phyloP scores from a whole-genome alignment of 2,888 invertebrate genomes.

The Erebia aethiops region DNA sequence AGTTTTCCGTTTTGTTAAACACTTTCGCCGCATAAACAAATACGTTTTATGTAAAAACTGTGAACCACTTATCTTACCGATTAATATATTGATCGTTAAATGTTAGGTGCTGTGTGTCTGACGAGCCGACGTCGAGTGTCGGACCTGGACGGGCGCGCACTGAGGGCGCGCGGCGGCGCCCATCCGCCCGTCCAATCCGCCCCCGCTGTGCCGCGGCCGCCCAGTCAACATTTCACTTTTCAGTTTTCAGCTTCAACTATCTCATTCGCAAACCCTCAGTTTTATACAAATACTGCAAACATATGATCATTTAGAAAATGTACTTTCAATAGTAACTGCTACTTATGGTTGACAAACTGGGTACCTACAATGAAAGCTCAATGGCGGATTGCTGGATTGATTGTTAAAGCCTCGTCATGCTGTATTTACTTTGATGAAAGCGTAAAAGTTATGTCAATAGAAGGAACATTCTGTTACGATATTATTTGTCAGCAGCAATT shows the following conservation, averaged over 20 bases:
- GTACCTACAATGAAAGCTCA: too few species aligned
- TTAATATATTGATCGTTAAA: constrained; percentile 75
- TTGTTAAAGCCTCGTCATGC: too few species aligned
- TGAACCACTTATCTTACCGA: constrained; percentile 76
- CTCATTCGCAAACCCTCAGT: constrained; percentile 31
- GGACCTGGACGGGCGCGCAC: constrained; percentile 81
- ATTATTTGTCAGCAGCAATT: too few species aligned
- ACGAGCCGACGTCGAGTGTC: constrained; percentile 84
- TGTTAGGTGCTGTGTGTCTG: constrained; percentile 72
- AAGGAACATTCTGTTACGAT: too few species aligned
- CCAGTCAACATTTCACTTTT: constrained; percentile 63
- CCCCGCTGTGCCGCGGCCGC: constrained; percentile 49
- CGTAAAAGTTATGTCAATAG: too few species aligned
- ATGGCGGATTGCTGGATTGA: too few species aligned
- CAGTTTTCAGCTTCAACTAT: constrained; percentile 33
- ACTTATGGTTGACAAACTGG: too few species aligned
- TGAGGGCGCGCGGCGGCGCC: constrained; percentile 56
- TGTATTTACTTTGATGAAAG: too few species aligned
- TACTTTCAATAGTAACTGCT: too few species aligned
- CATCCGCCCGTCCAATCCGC: constrained; percentile 49
- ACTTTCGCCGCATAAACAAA: constrained; percentile 57
- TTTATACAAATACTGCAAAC: constrained; percentile 23
- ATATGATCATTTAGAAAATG: background rate
- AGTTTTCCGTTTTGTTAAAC: constrained; percentile 44
- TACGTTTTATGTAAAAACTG: constrained; percentile 20